phyloP scores from a whole-genome alignment of 2,888 invertebrate species.

The Meteorus cinctellus region DNA sequence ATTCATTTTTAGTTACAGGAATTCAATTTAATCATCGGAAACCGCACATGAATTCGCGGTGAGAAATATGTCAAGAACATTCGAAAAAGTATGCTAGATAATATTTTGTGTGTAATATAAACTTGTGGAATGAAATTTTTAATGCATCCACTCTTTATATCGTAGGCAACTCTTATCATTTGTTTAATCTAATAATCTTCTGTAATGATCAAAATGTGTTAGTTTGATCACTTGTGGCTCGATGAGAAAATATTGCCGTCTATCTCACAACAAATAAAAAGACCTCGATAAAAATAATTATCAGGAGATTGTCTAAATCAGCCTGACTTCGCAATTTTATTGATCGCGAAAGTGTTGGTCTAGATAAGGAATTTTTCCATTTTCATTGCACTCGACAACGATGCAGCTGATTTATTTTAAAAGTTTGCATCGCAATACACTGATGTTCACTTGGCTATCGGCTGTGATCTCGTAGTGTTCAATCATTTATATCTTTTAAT shows the following conservation, averaged over 20 bases:
- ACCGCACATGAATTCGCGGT: too few species aligned
- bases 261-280: conserved; percentile 12
- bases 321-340: conserved; percentile 19
- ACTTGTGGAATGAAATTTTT: too few species aligned
- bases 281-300: conserved; percentile 16
- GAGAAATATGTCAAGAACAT: too few species aligned
- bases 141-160: too few species aligned
- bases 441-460: not conserved
- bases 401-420: conserved; percentile 3
- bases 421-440: not conserved
- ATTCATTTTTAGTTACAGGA: too few species aligned
- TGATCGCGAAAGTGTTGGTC: conserved; percentile 19
- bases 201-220: not conserved
- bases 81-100: too few species aligned
- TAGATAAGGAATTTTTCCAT: conserved; percentile 18
- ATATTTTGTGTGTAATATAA: too few species aligned
- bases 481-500: not conserved
- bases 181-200: not conserved
- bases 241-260: not conserved
- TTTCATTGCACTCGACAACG: conserved; percentile 16
- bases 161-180: not conserved
- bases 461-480: not conserved
- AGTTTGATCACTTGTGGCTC: not conserved
- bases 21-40: too few species aligned
- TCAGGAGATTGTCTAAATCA: conserved; percentile 21